phyloP scores from a whole-genome alignment of 2,113 vertebrate species.

The Oxyura jamaicensis region DNA sequence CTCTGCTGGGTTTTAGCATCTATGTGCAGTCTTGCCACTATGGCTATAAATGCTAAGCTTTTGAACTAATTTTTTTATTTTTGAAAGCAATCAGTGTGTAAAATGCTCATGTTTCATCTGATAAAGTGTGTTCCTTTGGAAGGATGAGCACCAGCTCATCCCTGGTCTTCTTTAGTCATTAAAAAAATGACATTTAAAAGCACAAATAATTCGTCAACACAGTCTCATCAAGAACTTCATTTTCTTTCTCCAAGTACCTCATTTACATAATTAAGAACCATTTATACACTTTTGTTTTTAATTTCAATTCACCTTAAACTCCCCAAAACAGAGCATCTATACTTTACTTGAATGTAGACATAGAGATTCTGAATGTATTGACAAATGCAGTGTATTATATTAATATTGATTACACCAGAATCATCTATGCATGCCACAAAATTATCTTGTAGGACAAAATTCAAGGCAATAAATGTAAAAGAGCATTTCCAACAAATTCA shows the following conservation, averaged over 20 bases:
- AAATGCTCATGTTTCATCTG: background rate
- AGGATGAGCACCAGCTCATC: background rate
- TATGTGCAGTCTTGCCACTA: background rate
- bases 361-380: background rate
- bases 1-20: background rate
- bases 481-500: background rate
- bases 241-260: background rate
- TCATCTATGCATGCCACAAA: background rate
- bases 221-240: background rate
- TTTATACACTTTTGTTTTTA: background rate
- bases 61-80: background rate
- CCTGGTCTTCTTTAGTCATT: background rate
- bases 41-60: background rate
- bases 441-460: background rate
- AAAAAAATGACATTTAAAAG: background rate
- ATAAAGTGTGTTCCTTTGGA: background rate
- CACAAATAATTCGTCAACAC: background rate
- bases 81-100: background rate
- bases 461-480: constrained; percentile 1
- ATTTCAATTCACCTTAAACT: background rate
- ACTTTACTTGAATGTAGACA: background rate
- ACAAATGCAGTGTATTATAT: background rate
- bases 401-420: background rate
- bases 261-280: constrained; percentile 8
- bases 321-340: background rate